Conservation (phyloP, 2,797 vertebrate genomes). For the Sphenopsis melanotis region DNA sequence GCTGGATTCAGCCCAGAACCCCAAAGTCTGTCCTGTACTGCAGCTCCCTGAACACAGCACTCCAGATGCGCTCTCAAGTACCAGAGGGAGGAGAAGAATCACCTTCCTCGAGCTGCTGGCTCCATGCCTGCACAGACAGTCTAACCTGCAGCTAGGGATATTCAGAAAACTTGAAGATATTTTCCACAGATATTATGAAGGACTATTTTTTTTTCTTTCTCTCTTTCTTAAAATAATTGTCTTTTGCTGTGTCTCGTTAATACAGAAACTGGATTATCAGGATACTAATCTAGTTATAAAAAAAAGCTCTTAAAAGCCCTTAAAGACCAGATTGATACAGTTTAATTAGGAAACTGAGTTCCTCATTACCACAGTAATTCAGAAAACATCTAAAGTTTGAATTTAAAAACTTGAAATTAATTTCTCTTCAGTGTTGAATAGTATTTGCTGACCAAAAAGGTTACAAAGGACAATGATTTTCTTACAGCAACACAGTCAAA, state of each 20-base stretch:
- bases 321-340: neutral
- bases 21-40: fast-evolving
- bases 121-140: neutral
- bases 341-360: neutral
- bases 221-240: neutral
- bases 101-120: fast-evolving
- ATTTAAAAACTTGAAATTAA: neutral
- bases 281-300: neutral
- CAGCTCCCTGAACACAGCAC: neutral
- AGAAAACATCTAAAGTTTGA: neutral
- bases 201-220: neutral
- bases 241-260: neutral
- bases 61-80: neutral
- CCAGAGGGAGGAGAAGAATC: neutral
- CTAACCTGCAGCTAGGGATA: neutral
- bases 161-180: neutral
- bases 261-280: neutral
- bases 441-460: neutral
- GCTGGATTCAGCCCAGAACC: neutral
- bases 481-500: neutral
- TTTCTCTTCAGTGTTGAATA: neutral
- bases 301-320: neutral
- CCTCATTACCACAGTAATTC: neutral
- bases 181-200: neutral
- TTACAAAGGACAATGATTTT: neutral